Conservation (phyloP, 2,797 vertebrate genomes). For the Sebastes melanostomus region DNA sequence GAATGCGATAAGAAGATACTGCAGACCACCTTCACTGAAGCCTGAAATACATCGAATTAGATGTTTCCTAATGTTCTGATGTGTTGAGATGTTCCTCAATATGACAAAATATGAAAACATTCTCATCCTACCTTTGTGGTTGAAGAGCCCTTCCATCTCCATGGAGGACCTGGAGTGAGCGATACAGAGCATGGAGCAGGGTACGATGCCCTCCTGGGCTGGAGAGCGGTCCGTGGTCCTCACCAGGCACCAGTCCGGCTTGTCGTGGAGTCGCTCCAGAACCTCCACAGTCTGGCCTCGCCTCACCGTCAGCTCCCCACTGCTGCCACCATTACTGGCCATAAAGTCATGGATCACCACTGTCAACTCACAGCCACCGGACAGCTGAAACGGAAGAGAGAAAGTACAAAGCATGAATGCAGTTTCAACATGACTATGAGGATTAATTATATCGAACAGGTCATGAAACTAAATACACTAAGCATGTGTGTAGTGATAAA, state of each 20-base stretch:
- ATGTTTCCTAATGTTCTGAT: background rate
- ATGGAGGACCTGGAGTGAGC: slow-evolving; percentile 98
- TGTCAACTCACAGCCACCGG: slow-evolving; percentile 96
- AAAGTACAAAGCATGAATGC: background rate
- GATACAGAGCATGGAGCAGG: slow-evolving; percentile 95
- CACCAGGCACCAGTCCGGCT: slow-evolving; percentile 97
- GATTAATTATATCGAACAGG: background rate
- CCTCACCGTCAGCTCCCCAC: slow-evolving; percentile 91
- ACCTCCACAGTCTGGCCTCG: slow-evolving; percentile 98
- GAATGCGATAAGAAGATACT: background rate
- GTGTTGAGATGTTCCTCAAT: background rate
- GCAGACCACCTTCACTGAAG: background rate
- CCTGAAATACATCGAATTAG: background rate
- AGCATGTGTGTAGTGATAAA: background rate
- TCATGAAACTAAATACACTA: background rate
- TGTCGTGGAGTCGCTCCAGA: slow-evolving; percentile 94
- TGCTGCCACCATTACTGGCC: slow-evolving; percentile 87
- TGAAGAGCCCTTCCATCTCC: slow-evolving; percentile 99
- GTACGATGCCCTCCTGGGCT: slow-evolving; percentile 94
- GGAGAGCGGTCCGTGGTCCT: slow-evolving; percentile 96
- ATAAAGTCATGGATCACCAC: slow-evolving; percentile 98
- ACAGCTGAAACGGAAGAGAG: slow-evolving; percentile 82
- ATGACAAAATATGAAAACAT: background rate
- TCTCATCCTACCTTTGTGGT: slow-evolving; percentile 94
- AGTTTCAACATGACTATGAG: background rate